Percentiles rank a stretch among this genome's conserved stretches.
These are phyloP conservation scores for Drosophila persimilis DNA, from an alignment of 1,140 invertebrate genomes.

Conservation along the genomic window DNA sequence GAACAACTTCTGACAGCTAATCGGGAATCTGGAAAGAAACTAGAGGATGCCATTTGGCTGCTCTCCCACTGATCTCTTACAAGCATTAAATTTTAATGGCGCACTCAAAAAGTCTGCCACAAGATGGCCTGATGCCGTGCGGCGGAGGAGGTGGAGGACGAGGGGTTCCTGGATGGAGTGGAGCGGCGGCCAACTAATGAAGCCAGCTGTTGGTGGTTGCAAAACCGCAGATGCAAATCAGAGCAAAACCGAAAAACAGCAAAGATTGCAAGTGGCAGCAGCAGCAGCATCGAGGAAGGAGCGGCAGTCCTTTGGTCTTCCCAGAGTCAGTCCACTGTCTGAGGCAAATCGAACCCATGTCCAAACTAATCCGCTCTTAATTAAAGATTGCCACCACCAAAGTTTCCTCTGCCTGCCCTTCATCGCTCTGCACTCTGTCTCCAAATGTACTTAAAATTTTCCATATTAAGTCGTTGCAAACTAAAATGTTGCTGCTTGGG, in stretches of 20 bases:
- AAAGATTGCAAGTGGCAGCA: constrained; percentile 52
- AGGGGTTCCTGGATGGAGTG: constrained; percentile 5
- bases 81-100: constrained; percentile 80
- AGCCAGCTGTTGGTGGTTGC: constrained; percentile 74
- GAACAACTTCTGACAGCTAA: constrained; percentile 81
- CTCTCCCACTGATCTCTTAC: constrained; percentile 59
- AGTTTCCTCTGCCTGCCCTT: constrained; percentile 6
- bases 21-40: constrained; percentile 41
- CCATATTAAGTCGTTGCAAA: constrained; percentile 63
- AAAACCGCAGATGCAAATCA: constrained; percentile 80
- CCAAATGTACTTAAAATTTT: constrained; percentile 66
- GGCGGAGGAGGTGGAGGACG: no score
- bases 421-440: not conserved
- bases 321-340: constrained; percentile 21
- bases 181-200: constrained; percentile 59
- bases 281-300: not conserved
- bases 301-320: constrained; percentile 10
- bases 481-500: constrained; percentile 4
- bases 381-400: constrained; percentile 74
- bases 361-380: constrained; percentile 82
- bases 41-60: not conserved
- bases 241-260: constrained; percentile 75
- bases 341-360: constrained; percentile 75
- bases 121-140: constrained; percentile 13
- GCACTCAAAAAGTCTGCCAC: constrained; percentile 74